phyloP scores from a whole-genome alignment of 2,113 vertebrate species.

The Hippocampus comes region DNA sequence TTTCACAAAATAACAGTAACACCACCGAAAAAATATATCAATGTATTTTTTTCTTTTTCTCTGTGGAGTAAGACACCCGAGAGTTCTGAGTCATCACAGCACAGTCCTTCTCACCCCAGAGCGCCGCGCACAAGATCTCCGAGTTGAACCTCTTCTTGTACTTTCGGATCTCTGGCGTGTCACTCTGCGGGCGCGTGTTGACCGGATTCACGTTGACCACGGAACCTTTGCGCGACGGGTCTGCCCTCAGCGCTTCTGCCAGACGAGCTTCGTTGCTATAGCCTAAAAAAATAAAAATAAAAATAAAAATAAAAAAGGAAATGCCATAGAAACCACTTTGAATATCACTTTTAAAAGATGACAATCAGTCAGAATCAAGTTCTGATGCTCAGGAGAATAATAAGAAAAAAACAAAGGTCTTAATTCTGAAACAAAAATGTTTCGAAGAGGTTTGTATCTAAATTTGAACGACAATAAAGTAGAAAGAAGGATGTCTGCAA shows the following conservation, averaged over 20 bases:
- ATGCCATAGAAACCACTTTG: not conserved
- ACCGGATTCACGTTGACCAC: conserved; percentile 99
- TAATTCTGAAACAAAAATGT: not conserved
- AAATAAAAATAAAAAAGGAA: not conserved
- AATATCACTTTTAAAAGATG: not conserved
- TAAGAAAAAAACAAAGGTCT: not conserved
- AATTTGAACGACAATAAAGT: no score
- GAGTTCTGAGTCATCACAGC: not conserved
- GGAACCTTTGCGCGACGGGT: conserved; percentile 92
- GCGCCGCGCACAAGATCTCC: conserved; percentile 94
- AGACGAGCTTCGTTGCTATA: conserved; percentile 90
- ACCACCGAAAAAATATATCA: not conserved
- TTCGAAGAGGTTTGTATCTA: not conserved
- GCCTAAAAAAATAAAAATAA: conserved; percentile 62
- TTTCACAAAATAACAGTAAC: conserved; percentile 26
- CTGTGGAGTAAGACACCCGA: not conserved
- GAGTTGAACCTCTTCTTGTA: conserved; percentile 99
- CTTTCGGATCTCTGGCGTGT: conserved; percentile 97
- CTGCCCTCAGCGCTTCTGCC: conserved; percentile 90
- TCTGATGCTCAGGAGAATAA: not conserved
- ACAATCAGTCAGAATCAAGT: not conserved
- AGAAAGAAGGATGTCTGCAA: not conserved
- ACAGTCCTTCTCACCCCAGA: conserved; percentile 83
- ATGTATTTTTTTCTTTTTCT: not conserved
- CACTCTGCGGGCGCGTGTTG: conserved; percentile 96